Evolutionary conservation across 2,888 invertebrate species (phyloP), one percentile per base, ranked within the genome.

Genomic region (Macrostomum cliftonense): DNA sequence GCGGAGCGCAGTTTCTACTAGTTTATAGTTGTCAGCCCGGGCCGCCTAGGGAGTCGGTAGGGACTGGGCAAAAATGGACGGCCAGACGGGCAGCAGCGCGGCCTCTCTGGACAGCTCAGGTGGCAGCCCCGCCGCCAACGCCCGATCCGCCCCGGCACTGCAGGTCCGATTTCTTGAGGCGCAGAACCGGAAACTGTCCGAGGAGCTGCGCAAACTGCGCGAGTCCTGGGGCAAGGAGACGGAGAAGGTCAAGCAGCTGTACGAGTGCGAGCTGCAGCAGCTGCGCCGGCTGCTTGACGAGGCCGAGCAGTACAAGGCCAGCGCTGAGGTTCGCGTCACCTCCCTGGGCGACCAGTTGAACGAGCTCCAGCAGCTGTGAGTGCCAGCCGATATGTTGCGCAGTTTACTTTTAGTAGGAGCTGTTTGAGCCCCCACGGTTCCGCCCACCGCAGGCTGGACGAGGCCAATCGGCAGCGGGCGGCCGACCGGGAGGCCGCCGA

Each of bases 231-330:
- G 64, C 47, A 61, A 63, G 45, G 64, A 64, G 56, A 67, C 67
- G 2, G 57, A 57, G 42, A 61, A 64, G 53, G 62, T 70, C 51
- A 68, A 71, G 59, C 59, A 62, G 50, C 68, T 71, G 68, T 75
- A 70, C 62, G 70, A 72, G 46, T 67, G 67, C 47, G 72, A 73
- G 53, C 59, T 74, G 54, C 64, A 68, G 9, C 71, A 73, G 50
- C 73, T 73, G 21, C 58, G 73, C 37, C 64, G 67, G 50, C 64
- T 73, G 46, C 67, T 74, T 49, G 73, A 74, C 57, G 71, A 71
- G 45, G 64, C 71, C 4, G 71, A 70, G 44, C 66, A 72, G 54
- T 65, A 72, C 55, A 73, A 72, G 60, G 70, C 70, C 21, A 66
- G 68, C 47, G 61, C 73, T 47, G 73, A 74, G 59, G 68, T 74